Percentiles rank a stretch among this genome's conserved stretches.
These are phyloP conservation scores for Crax fasciolata DNA, from an alignment of 2,797 vertebrate genomes.

Conservation along the genomic window DNA sequence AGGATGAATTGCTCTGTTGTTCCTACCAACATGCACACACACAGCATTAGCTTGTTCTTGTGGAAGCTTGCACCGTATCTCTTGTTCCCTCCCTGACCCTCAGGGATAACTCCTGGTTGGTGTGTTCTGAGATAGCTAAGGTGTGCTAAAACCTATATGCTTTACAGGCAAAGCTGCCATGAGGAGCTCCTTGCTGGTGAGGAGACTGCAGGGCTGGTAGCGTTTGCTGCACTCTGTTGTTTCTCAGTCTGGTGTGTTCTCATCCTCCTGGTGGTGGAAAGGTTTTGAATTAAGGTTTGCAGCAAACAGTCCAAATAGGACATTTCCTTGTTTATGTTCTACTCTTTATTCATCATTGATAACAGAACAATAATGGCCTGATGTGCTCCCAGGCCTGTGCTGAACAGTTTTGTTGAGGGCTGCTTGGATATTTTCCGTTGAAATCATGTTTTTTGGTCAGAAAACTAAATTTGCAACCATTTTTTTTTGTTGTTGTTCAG, in stretches of 20 bases:
- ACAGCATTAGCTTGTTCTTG: not conserved
- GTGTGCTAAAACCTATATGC: not conserved
- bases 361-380: not conserved
- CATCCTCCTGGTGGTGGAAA: not conserved
- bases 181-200: not conserved
- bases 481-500: not conserved
- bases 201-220: not conserved
- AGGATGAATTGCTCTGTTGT: not conserved
- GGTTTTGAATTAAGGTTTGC: not conserved
- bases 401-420: not conserved
- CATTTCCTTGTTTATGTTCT: not conserved
- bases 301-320: accelerated
- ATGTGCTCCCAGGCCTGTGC: too few relatives aligned
- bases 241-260: not conserved
- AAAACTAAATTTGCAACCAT: not conserved
- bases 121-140: not conserved
- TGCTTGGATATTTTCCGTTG: not conserved
- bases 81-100: not conserved
- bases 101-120: not conserved
- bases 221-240: not conserved
- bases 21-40: not conserved
- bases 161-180: not conserved
- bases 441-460: not conserved
- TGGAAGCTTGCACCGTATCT: not conserved
- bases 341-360: not conserved